Evolutionary conservation across 2,797 vertebrate species (phyloP).

Genomic region (Coregonus suidteri): DNA sequence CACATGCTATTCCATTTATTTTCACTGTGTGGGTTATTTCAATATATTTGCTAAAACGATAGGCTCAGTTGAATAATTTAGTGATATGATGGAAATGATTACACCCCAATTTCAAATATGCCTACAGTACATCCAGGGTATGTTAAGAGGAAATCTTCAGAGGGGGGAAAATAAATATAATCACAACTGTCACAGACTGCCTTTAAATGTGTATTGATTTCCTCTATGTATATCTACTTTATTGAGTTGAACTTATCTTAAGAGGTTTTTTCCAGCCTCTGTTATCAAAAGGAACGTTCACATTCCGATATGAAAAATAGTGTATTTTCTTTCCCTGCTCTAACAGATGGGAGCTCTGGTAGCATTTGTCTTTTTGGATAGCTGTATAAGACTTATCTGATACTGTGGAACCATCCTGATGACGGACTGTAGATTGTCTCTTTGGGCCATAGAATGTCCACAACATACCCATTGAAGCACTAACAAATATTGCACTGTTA

Average conservation of each 20-base stretch:
- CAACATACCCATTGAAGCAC: neutral
- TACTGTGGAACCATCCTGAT: conserved; percentile 25
- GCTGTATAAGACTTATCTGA: neutral
- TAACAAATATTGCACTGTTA: too few species aligned
- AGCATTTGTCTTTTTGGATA: conserved; percentile 37
- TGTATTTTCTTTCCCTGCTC: conserved; percentile 24
- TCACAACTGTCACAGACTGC: conserved; percentile 41
- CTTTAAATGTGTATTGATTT: conserved; percentile 48
- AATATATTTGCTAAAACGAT: conserved; percentile 56
- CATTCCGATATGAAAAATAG: conserved; percentile 22
- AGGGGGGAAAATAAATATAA: conserved; percentile 31
- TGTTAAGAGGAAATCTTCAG: conserved; percentile 30
- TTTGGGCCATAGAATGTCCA: neutral
- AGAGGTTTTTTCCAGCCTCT: conserved; percentile 29
- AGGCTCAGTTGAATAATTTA: conserved; percentile 51
- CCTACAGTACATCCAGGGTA: conserved; percentile 22
- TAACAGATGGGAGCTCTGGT: conserved; percentile 41
- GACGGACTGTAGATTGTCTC: neutral
- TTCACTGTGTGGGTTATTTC: conserved; percentile 40
- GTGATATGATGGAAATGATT: conserved; percentile 57
- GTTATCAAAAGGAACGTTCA: conserved; percentile 38
- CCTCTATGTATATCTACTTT: conserved; percentile 44
- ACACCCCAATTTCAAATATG: conserved; percentile 35
- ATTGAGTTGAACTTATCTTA: conserved; percentile 33
- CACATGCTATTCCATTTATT: conserved; percentile 39